Evolutionary conservation across 2,113 vertebrate genomes (phyloP), one percentile per base, ranked within the genome.

Genomic region (Macquaria australasica): DNA sequence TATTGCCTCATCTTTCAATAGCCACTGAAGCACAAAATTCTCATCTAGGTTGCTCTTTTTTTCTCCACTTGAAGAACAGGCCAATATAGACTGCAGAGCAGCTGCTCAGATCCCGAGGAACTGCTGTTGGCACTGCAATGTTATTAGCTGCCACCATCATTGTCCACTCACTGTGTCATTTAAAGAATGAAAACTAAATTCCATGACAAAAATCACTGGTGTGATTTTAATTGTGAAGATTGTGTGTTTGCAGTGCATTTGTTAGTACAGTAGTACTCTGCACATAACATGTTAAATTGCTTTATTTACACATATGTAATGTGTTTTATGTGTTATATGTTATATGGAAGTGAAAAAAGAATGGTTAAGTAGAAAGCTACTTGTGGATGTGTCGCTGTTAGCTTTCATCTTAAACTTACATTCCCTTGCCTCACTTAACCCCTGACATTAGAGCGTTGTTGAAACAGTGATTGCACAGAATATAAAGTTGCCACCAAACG

Each of bases 1-100:
- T 98, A 99, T 98, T 98, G 98, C 98, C 97, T 99, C 97, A 98
- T 99, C 98, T 98, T 97, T 98, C 97, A 98, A 98, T 98, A 97
- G 97, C 97, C 97, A 98, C 96, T 95, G 97, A 97, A 98, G 98
- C 98, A 97, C 97, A 98, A 97, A 97, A 98, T 99, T 98, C 97
- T 98, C 98, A 99, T 99, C 97, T 99, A 97, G 96, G 96, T 97
- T 97, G 96, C 96, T 97, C 96, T 96, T 92, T 94, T 91, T 87
- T 89, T 93, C 87, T 82, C 59, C 90, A 92, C 95, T 97, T 96
- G 97, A 98, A 97, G 97, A 98, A 97, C 97, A 97, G 96, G 96
- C 96, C 97, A 96, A 97, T 97, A 97, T 97, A 97, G 97, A 97
- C 96, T 97, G 96, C 95, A 95, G 96, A 97, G 94, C 96, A 96